Evolutionary conservation across 2,797 vertebrate species (phyloP).

Genomic region (Luscinia luscinia): DNA sequence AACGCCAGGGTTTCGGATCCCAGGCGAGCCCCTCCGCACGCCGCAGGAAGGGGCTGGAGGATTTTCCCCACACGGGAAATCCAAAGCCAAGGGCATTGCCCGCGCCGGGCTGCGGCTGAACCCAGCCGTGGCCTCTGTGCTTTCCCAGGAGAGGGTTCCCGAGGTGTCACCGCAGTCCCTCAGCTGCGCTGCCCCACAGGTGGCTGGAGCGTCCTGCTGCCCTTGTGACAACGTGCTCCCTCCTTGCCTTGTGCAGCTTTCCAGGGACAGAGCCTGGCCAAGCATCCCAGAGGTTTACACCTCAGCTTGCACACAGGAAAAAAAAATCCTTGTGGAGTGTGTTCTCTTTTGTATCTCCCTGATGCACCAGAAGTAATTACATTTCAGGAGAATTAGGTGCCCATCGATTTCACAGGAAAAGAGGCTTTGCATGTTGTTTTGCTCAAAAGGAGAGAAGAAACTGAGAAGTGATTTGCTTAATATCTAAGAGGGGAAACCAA

Average conservation of each 20-base stretch:
- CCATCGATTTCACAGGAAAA: neutral
- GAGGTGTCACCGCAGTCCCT: neutral
- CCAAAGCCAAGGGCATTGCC: neutral
- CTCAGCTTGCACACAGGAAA: neutral
- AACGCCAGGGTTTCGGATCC: neutral
- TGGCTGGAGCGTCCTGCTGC: neutral
- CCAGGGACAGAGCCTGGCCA: neutral
- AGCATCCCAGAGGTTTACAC: neutral
- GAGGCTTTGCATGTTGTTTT: neutral
- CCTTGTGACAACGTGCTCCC: fast-evolving
- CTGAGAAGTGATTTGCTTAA: neutral
- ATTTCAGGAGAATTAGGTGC: neutral
- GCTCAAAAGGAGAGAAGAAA: neutral
- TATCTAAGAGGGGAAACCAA: neutral
- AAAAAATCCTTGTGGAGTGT: neutral
- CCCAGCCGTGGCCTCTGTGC: neutral
- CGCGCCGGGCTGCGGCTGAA: neutral
- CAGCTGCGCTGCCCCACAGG: neutral
- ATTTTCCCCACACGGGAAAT: fast-evolving
- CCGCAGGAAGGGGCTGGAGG: neutral
- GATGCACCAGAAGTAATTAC: neutral
- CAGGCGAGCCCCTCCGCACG: neutral
- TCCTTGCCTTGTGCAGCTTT: neutral
- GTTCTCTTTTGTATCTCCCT: neutral
- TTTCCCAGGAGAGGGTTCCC: neutral